A percentile compares a stretch with the other conserved stretches of the same genome.
phyloP scores from a whole-genome alignment of 2,797 vertebrate genomes.

The Acanthornis magna region DNA sequence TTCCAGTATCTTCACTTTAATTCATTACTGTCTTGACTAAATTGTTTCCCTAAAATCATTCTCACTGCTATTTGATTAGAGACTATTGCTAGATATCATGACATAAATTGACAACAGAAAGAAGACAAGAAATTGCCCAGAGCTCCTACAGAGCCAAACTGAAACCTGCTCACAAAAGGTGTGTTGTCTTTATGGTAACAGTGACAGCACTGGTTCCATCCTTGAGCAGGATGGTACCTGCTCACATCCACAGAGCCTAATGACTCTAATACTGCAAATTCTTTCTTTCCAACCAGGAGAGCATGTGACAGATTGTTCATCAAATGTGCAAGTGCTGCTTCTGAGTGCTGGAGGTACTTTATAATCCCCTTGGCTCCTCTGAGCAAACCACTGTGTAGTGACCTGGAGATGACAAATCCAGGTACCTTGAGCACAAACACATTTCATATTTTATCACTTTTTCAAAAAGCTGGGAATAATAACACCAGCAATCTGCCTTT shows the following conservation, averaged over 20 bases:
- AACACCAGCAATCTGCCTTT: not conserved
- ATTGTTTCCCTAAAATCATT: not conserved
- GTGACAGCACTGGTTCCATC: not conserved
- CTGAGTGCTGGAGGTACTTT: not conserved
- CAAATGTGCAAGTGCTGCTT: not conserved
- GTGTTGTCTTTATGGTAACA: not conserved
- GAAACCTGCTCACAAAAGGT: not conserved
- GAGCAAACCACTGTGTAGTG: not conserved
- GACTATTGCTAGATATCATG: not conserved
- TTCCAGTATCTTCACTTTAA: not conserved
- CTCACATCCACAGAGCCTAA: not conserved
- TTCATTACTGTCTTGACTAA: not conserved
- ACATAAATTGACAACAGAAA: not conserved
- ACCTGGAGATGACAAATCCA: not conserved
- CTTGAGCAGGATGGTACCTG: not conserved
- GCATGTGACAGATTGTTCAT: not conserved
- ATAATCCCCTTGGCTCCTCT: not conserved
- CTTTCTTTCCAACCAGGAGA: not conserved
- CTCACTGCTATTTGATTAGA: not conserved
- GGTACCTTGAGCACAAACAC: not conserved
- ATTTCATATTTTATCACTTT: conserved; percentile 27
- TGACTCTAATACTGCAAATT: not conserved
- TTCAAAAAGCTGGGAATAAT: not conserved
- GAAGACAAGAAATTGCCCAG: not conserved
- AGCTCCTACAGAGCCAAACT: not conserved